phyloP scores from a whole-genome alignment of 2,797 vertebrate genomes.

The Enteromius thamalakanensis region DNA sequence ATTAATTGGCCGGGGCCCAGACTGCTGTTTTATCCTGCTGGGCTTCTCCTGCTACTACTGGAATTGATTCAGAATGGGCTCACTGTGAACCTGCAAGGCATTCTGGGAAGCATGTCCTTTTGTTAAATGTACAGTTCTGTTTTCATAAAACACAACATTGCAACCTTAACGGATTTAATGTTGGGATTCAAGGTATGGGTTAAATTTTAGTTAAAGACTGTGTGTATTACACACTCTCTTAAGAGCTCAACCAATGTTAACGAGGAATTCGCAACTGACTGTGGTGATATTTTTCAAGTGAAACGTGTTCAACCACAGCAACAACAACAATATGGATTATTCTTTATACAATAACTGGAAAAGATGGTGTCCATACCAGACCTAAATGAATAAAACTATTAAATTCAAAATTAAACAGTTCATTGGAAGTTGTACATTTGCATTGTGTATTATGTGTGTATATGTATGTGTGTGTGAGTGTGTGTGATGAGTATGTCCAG shows the following conservation, averaged over 20 bases:
- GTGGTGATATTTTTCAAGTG: not conserved
- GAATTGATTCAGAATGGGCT: constrained; percentile 49
- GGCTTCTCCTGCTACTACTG: constrained; percentile 29
- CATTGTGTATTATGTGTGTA: too few species aligned
- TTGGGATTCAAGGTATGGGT: not conserved
- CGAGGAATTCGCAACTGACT: not conserved
- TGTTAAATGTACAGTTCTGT: not conserved
- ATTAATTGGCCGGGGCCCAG: constrained; percentile 56
- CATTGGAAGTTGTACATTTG: too few species aligned
- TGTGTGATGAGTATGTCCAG: too few species aligned
- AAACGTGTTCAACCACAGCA: not conserved
- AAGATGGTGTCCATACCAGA: too few species aligned
- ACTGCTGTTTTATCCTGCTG: constrained; percentile 50
- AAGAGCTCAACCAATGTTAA: not conserved
- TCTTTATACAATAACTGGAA: too few species aligned
- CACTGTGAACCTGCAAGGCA: constrained; percentile 36
- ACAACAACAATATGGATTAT: not conserved
- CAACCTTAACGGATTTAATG: not conserved
- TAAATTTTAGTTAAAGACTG: not conserved
- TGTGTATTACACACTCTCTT: not conserved
- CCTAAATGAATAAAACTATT: too few species aligned
- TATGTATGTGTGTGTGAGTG: too few species aligned
- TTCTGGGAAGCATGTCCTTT: constrained; percentile 21
- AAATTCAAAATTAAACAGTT: too few species aligned
- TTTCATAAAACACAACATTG: not conserved